Evolutionary conservation across 2,888 invertebrate genomes (phyloP).

Genomic region (Andrena bucephala): DNA sequence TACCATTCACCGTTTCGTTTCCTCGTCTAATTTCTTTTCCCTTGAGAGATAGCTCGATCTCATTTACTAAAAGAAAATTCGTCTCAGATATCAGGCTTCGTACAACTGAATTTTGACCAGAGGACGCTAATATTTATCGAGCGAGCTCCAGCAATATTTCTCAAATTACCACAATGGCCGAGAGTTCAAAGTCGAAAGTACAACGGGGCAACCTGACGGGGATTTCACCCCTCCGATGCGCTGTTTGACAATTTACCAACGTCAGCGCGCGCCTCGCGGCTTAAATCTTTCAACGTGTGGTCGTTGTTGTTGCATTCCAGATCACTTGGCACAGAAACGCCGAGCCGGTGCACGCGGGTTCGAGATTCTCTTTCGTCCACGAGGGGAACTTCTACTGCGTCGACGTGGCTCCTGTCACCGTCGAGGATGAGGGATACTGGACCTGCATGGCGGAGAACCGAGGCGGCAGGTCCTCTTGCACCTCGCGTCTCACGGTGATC

Average conservation of each 20-base stretch:
- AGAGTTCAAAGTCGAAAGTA: neutral
- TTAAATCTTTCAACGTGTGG: slow-evolving; percentile 26
- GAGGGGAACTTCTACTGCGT: slow-evolving; percentile 95
- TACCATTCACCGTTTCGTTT: no score
- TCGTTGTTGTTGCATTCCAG: slow-evolving; percentile 84
- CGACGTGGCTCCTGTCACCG: slow-evolving; percentile 92
- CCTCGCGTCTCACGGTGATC: slow-evolving; percentile 92
- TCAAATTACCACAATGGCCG: neutral
- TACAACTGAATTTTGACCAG: no score
- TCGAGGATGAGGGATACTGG: slow-evolving; percentile 94
- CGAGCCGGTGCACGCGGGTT: slow-evolving; percentile 90
- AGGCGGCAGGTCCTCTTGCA: slow-evolving; percentile 91
- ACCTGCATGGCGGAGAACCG: slow-evolving; percentile 93
- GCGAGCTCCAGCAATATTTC: neutral
- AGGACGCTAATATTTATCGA: neutral
- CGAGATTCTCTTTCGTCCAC: slow-evolving; percentile 91
- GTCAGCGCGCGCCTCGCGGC: neutral
- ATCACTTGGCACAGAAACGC: slow-evolving; percentile 96
- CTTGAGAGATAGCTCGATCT: no score
- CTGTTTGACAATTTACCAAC: slow-evolving; percentile 31
- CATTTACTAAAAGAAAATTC: no score
- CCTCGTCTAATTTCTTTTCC: no score
- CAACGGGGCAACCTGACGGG: neutral
- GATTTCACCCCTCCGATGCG: neutral
- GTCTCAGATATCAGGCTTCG: no score